Evolutionary conservation across 2,113 vertebrate genomes (phyloP), one percentile per base, ranked within the genome.

Genomic region (Corvus hawaiiensis): DNA sequence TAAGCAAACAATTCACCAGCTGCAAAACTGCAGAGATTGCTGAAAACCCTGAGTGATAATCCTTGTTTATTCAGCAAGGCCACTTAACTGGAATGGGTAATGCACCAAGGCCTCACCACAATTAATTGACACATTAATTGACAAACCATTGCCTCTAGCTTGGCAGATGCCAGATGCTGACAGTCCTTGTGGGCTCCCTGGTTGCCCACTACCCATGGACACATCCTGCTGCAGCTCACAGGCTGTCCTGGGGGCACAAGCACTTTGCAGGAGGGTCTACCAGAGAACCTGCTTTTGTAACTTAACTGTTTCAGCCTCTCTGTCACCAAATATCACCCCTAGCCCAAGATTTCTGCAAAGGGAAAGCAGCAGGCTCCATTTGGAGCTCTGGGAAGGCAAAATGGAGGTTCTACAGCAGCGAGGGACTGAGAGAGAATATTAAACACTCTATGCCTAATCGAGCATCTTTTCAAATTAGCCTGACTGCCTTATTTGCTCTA

Each of bases 381-480:
- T 87, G 46, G 67, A 84, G 76, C 48, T 67, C 66, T 78, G 26
- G 33, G 83, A 92, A 95, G 43, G 69, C 76, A 96, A 96, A 95
- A 96, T 90, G 80, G 90, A 96, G 69, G 63, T 67, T 90, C 44
- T 73, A 66, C 6, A 0, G 71, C 73, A 96, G 89, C 82, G 39
- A 84, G 62, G 48, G 63, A 96, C 52, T 1, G 3, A 85, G 80
- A 55, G 56, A 89, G 82, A 96, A 93, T 96, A 95, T 96, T 97
- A 97, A 97, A 87, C 79, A 94, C 87, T 92, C 89, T 48, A 80
- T 58, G 93, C 69, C 87, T 95, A 96, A 97, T 95, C 22, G 74
- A 96, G 85, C 94, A 90, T 96, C 92, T 94, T 87, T 96, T 95
- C 95, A 96, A 95, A 96, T 97, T 95, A 95, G 62, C 80, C 76